A percentile compares a stretch with the other conserved stretches of the same genome.
Evolutionary conservation across 2,113 vertebrate species (phyloP).

Genomic region (Psephotus haematonotus): DNA sequence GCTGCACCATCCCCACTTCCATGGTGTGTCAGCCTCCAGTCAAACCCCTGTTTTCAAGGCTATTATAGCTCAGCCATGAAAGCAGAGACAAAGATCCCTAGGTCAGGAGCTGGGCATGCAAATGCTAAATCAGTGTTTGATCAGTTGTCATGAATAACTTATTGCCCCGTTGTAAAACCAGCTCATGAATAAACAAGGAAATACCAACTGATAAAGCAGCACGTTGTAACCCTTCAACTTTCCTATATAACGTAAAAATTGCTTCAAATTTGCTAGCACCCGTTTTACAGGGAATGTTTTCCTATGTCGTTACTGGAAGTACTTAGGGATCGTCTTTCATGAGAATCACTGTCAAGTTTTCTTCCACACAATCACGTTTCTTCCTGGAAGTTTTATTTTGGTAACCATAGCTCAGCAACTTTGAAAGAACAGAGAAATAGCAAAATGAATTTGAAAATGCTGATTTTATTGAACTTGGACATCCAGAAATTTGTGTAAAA

Average conservation of each 20-base stretch:
- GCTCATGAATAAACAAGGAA: background rate
- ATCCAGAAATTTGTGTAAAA: background rate
- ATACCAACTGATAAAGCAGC: background rate
- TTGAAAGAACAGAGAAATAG: background rate
- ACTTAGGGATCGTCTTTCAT: background rate
- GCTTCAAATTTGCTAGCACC: background rate
- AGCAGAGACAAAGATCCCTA: background rate
- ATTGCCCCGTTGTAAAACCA: background rate
- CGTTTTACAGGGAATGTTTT: background rate
- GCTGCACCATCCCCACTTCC: background rate
- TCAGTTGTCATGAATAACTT: background rate
- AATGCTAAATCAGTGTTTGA: background rate
- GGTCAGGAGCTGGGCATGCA: background rate
- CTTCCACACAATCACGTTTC: background rate
- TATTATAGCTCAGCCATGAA: background rate
- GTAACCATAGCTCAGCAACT: background rate
- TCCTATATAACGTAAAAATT: background rate
- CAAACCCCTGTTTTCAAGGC: background rate
- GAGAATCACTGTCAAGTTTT: background rate
- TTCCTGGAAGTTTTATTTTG: background rate
- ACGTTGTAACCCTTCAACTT: background rate
- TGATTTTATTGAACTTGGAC: background rate
- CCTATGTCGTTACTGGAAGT: background rate
- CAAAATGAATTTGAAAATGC: background rate
- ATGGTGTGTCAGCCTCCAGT: background rate